phyloP scores from a whole-genome alignment of 1,140 invertebrate species.

The Mactra quadrangularis region DNA sequence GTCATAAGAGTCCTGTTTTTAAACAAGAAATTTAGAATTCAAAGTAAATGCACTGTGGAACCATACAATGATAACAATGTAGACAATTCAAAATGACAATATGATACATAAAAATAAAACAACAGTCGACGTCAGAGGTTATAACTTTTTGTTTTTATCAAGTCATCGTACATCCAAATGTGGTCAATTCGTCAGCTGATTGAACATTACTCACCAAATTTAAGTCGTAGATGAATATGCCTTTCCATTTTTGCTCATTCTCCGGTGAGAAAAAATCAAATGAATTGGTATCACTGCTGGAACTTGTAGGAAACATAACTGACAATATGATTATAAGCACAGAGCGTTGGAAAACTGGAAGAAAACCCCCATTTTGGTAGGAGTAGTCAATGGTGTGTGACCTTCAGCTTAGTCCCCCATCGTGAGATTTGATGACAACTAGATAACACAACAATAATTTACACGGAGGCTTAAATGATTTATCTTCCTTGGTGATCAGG shows the following conservation, averaged over 20 bases:
- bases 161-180: too few species aligned
- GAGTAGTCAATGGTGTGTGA: conserved; percentile 59
- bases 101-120: too few species aligned
- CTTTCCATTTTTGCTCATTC: conserved; percentile 94
- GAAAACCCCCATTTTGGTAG: conserved; percentile 54
- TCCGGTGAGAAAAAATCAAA: conserved; percentile 95
- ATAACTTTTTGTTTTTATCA: too few species aligned
- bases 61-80: too few species aligned
- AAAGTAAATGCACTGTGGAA: too few species aligned
- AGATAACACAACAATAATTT: conserved; percentile 8
- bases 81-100: too few species aligned
- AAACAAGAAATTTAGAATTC: too few species aligned
- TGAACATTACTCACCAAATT: conserved; percentile 82
- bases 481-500: neutral
- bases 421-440: neutral
- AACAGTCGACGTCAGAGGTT: too few species aligned
- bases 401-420: conserved; percentile 56
- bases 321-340: conserved; percentile 9
- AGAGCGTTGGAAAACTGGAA: conserved; percentile 20
- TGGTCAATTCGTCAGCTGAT: conserved; percentile 20
- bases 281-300: conserved; percentile 61
- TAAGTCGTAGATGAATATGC: conserved; percentile 90
- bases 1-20: too few species aligned
- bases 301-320: conserved; percentile 77
- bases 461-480: neutral